These are phyloP conservation scores for Rhinogobius similis DNA, from an alignment of 2,113 vertebrate species.

Conservation along the genomic window DNA sequence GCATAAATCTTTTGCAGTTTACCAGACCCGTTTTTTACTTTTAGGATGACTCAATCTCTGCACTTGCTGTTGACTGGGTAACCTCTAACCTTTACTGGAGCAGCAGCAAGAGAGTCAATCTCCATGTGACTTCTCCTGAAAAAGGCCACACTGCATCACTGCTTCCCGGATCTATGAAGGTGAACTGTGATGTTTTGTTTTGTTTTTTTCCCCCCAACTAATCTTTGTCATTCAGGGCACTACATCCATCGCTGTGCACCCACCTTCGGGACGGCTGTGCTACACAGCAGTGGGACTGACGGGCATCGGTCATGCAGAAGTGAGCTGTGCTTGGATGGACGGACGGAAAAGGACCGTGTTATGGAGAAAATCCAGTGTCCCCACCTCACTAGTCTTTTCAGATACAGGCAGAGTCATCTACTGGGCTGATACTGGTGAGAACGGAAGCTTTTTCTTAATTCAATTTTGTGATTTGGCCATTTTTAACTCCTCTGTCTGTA, in stretches of 20 bases:
- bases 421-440: constrained; percentile 86
- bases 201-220: background rate
- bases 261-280: constrained; percentile 80
- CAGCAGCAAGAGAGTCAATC: constrained; percentile 57
- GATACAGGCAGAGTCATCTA: constrained; percentile 77
- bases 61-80: constrained; percentile 89
- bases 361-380: constrained; percentile 78
- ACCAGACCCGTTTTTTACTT: background rate
- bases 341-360: constrained; percentile 73
- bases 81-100: constrained; percentile 91
- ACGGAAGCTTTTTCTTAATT: background rate
- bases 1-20: too few relatives aligned
- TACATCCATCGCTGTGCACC: constrained; percentile 80
- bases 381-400: constrained; percentile 79
- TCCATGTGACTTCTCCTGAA: constrained; percentile 75
- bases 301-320: background rate
- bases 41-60: constrained; percentile 69
- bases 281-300: constrained; percentile 67
- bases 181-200: constrained; percentile 12
- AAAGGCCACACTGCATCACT: constrained; percentile 68
- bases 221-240: constrained; percentile 30
- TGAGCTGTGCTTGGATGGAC: constrained; percentile 87
- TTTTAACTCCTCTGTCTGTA: background rate
- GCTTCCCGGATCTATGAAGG: constrained; percentile 63
- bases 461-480: background rate